A percentile compares a stretch with the other conserved stretches of the same genome.
Evolutionary conservation across 2,888 invertebrate genomes (phyloP).

Genomic region (Yponomeuta sedellus): DNA sequence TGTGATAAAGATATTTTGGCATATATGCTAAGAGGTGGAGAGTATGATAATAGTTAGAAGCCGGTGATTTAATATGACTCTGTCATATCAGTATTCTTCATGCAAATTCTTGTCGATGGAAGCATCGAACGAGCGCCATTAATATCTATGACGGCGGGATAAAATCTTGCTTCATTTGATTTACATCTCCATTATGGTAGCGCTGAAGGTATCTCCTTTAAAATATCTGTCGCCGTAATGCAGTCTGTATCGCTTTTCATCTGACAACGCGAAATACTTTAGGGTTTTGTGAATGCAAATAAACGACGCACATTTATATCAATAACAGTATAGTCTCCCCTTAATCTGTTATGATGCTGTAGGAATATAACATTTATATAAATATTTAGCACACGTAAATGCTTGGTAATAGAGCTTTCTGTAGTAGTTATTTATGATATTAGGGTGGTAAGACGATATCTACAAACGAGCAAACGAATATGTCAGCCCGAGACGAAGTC

Average conservation of each 20-base stretch:
- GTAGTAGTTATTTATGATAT: too few relatives aligned
- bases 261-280: background rate
- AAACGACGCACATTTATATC: background rate
- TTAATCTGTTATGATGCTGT: too few relatives aligned
- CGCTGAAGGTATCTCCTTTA: background rate
- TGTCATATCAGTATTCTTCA: constrained; percentile 29
- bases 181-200: constrained; percentile 8
- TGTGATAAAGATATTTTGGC: background rate
- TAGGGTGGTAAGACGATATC: too few relatives aligned
- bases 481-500: too few relatives aligned
- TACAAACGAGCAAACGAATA: too few relatives aligned
- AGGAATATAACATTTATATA: too few relatives aligned
- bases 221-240: constrained; percentile 3
- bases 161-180: constrained; percentile 13
- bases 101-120: constrained; percentile 27
- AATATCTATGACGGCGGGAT: constrained; percentile 15
- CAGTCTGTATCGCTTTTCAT: constrained; percentile 1
- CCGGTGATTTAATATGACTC: constrained; percentile 24
- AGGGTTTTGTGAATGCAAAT: background rate
- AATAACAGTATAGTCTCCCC: background rate
- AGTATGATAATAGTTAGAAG: constrained; percentile 23
- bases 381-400: too few relatives aligned
- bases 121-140: constrained; percentile 5
- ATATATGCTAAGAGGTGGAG: constrained; percentile 17
- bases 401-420: too few relatives aligned